These are phyloP conservation scores for Eretmocerus hayati DNA, from an alignment of 2,888 invertebrate species.

Conservation along the genomic window DNA sequence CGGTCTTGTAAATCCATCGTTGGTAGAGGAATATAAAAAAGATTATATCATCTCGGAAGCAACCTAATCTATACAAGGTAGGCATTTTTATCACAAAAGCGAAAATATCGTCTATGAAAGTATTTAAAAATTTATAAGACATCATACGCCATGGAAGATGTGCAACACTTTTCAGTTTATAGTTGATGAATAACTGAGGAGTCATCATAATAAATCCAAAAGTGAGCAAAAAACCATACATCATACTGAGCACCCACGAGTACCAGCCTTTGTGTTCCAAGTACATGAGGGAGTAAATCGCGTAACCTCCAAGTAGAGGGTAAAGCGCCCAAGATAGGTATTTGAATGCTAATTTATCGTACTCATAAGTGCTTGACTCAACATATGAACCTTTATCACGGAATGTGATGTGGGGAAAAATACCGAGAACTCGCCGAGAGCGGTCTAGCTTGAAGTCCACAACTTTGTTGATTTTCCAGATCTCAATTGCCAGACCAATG, in stretches of 20 bases:
- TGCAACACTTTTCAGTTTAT: conserved; percentile 97
- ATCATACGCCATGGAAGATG: conserved; percentile 99
- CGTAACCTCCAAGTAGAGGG: conserved; percentile 88
- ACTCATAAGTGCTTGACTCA: conserved; percentile 85
- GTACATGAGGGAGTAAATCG: conserved; percentile 89
- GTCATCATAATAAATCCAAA: conserved; percentile 99
- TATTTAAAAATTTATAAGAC: conserved; percentile 98
- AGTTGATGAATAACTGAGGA: conserved; percentile 99
- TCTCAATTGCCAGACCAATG: conserved; percentile 89
- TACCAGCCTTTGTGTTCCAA: conserved; percentile 99
- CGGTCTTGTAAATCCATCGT: conserved; percentile 97
- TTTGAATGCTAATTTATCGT: conserved; percentile 91
- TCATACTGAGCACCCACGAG: conserved; percentile 91
- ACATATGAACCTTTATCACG: conserved; percentile 96
- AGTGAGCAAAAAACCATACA: conserved; percentile 95
- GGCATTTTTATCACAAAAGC: conserved; percentile 99
- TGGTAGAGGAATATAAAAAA: conserved; percentile 99
- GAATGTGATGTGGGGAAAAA: conserved; percentile 73
- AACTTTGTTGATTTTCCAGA: conserved; percentile 99
- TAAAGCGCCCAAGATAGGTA: conserved; percentile 96
- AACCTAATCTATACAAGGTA: conserved; percentile 94
- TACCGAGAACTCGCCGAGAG: conserved; percentile 66
- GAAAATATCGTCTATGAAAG: conserved; percentile 99
- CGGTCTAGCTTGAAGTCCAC: conserved; percentile 75
- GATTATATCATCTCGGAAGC: conserved; percentile 97